A percentile compares a stretch with the other conserved stretches of the same genome.
phyloP scores from a whole-genome alignment of 1,140 invertebrate species.

The Odontomachus brunneus region DNA sequence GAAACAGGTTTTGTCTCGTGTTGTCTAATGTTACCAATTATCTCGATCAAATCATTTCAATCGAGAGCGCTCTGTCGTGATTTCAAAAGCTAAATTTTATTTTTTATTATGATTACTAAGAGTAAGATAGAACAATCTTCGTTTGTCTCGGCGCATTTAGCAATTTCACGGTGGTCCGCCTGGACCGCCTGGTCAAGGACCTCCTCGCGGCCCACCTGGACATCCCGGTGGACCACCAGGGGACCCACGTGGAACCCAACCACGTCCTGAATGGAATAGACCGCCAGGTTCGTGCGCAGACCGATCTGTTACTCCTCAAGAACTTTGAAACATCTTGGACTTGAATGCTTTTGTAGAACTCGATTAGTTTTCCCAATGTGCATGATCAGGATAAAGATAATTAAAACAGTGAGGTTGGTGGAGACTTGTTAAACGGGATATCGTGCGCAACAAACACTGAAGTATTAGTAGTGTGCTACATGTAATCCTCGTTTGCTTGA shows the following conservation, averaged over 20 bases:
- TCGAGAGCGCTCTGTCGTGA: neutral
- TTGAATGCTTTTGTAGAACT: constrained; percentile 33
- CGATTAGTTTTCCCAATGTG: constrained; percentile 51
- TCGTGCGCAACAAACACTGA: neutral
- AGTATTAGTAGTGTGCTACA: constrained; percentile 55
- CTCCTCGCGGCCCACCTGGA: constrained; percentile 87
- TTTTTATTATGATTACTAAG: too few species aligned
- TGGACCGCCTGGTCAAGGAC: constrained; percentile 87
- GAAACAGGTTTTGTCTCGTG: constrained; percentile 11
- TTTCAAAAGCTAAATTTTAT: constrained; percentile 3
- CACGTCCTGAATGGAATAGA: constrained; percentile 91
- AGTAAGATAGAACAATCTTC: constrained; percentile 57
- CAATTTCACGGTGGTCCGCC: constrained; percentile 89
- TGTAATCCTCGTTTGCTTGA: constrained; percentile 55
- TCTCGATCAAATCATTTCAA: neutral
- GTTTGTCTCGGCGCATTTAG: constrained; percentile 64
- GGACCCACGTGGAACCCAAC: constrained; percentile 87
- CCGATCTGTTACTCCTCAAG: neutral
- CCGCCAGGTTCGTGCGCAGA: constrained; percentile 86
- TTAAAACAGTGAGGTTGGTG: neutral
- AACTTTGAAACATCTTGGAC: constrained; percentile 72
- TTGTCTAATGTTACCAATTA: constrained; percentile 3
- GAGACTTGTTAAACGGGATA: neutral
- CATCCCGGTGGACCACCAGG: constrained; percentile 85
- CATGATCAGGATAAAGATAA: constrained; percentile 55